Percentiles rank a stretch among this genome's conserved stretches.
phyloP scores from a whole-genome alignment of 2,797 vertebrate genomes.

The Amniataba percoides region DNA sequence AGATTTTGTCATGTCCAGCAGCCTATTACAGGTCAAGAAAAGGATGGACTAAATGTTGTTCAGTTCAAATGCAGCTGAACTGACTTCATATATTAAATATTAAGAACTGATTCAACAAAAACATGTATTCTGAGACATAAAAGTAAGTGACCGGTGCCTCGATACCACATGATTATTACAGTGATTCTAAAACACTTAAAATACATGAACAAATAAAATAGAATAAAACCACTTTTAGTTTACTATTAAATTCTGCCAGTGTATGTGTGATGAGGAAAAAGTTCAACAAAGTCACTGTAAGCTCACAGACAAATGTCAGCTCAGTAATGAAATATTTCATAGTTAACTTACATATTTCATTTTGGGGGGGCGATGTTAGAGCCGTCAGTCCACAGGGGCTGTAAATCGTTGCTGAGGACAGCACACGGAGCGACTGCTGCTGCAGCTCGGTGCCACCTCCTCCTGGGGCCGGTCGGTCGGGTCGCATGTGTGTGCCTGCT shows the following conservation, averaged over 20 bases:
- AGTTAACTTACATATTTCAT: not conserved
- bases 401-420: not conserved
- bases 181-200: not conserved
- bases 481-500: constrained; percentile 78
- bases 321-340: not conserved
- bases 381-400: not conserved
- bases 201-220: not conserved
- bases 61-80: not conserved
- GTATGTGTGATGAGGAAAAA: not conserved
- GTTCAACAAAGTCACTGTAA: not conserved
- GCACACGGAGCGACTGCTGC: constrained; percentile 20
- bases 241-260: not conserved
- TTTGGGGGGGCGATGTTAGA: not conserved
- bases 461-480: constrained; percentile 53
- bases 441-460: constrained; percentile 54
- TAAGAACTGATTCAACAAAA: not conserved
- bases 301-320: not conserved
- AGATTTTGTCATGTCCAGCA: not conserved
- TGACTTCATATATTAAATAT: not conserved
- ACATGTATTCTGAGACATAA: not conserved
- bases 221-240: not conserved
- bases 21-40: not conserved
- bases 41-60: not conserved
- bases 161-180: not conserved
- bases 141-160: not conserved